These are phyloP conservation scores for Leptopilina syphax DNA, from an alignment of 2,888 invertebrate species.

Conservation along the genomic window DNA sequence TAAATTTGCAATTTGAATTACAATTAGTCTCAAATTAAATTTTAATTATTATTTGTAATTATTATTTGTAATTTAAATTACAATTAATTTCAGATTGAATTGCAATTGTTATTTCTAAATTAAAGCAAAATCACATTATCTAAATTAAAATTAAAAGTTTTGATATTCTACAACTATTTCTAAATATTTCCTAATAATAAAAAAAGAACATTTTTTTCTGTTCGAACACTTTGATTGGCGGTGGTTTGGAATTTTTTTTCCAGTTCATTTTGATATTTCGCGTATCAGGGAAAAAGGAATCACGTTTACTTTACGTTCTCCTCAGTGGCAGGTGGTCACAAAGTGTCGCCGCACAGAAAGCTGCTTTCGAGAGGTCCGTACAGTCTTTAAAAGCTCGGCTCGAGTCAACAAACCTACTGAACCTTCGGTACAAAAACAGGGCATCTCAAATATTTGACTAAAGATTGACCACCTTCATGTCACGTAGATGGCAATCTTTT, in stretches of 20 bases:
- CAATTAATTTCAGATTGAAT: no score
- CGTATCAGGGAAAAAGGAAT: constrained; percentile 23
- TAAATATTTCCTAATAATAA: no score
- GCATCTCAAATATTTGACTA: constrained; percentile 51
- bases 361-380: constrained; percentile 29
- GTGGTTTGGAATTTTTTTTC: not conserved
- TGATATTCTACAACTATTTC: no score
- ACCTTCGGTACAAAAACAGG: constrained; percentile 29
- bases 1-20: no score
- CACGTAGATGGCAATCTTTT: constrained; percentile 51
- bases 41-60: no score
- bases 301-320: constrained; percentile 16
- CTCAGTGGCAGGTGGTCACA: constrained; percentile 23
- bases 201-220: no score
- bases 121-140: no score
- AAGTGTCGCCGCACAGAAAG: constrained; percentile 35
- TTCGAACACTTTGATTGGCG: not conserved
- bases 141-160: no score
- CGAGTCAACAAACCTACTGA: constrained; percentile 42
- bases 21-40: no score
- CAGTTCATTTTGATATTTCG: not conserved
- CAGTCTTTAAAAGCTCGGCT: constrained; percentile 37
- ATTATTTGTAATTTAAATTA: no score
- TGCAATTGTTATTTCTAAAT: no score
- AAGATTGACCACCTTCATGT: constrained; percentile 50